phyloP scores from a whole-genome alignment of 1,140 invertebrate species.

The Brachionus plicatilis region DNA sequence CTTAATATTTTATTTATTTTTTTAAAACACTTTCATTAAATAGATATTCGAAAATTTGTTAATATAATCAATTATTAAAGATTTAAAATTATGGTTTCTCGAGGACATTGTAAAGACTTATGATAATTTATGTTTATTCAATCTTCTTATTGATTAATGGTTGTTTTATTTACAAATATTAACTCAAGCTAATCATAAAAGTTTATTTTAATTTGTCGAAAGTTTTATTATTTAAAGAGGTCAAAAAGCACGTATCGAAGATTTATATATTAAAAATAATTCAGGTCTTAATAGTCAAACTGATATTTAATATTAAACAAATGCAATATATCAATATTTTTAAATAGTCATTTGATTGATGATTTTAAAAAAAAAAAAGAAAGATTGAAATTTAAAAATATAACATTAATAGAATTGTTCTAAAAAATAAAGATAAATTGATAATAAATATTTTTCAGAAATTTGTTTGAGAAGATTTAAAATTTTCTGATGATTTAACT shows the following conservation, averaged over 20 bases:
- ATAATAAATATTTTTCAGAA: not conserved
- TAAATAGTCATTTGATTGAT: not conserved
- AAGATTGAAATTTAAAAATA: not conserved
- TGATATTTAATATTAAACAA: not conserved
- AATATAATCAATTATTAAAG: too few relatives aligned
- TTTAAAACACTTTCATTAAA: too few relatives aligned
- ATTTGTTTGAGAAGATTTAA: not conserved
- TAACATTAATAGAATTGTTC: not conserved
- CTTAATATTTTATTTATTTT: too few relatives aligned
- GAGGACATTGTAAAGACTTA: not conserved
- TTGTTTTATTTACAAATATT: not conserved
- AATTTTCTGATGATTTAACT: not conserved
- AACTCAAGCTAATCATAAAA: not conserved
- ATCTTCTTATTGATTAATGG: not conserved
- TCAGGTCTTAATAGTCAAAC: not conserved
- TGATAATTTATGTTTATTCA: not conserved
- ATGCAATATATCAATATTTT: not conserved
- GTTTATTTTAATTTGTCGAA: not conserved
- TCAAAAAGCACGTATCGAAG: not conserved
- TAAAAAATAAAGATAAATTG: not conserved
- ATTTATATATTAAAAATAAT: not conserved
- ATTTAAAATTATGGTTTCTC: too few relatives aligned
- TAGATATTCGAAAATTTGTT: too few relatives aligned
- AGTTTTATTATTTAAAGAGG: not conserved
- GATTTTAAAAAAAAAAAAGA: not conserved